These are phyloP conservation scores for Eulemur mongoz DNA, from an alignment of 2,797 vertebrate genomes.

Conservation along the genomic window DNA sequence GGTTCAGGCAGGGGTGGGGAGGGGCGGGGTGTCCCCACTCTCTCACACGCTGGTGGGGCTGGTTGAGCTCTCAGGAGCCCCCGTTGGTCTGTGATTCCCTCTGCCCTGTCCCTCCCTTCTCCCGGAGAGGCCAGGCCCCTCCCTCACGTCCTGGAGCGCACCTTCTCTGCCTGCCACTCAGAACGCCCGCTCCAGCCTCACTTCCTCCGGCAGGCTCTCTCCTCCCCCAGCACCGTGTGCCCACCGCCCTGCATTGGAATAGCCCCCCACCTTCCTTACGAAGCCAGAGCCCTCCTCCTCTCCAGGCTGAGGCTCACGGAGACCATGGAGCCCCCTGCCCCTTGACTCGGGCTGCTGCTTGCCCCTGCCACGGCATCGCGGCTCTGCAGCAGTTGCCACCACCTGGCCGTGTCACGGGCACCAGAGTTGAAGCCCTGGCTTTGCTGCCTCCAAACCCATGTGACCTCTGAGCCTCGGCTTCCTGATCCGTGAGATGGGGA, in stretches of 20 bases:
- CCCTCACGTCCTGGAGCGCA: fast-evolving
- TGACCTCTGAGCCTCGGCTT: neutral
- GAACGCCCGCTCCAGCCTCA: too few relatives aligned
- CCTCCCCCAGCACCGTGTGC: fast-evolving
- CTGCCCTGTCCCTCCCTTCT: neutral
- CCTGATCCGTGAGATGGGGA: neutral
- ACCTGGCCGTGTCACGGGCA: fast-evolving
- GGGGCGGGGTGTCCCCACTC: fast-evolving
- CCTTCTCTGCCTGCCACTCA: neutral
- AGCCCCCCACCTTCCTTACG: neutral
- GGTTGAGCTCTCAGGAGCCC: neutral
- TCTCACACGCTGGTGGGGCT: neutral
- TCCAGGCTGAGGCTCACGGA: neutral
- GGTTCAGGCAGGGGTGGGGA: too few relatives aligned
- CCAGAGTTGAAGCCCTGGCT: neutral
- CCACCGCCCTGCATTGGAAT: fast-evolving
- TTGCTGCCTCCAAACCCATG: neutral
- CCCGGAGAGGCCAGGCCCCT: neutral
- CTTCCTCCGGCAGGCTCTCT: too few relatives aligned
- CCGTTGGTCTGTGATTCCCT: fast-evolving
- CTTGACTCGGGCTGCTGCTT: neutral
- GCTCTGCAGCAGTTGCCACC: neutral
- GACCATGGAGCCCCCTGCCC: neutral
- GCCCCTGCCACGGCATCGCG: fast-evolving
- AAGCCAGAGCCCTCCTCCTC: neutral